Evolutionary conservation across 2,888 invertebrate species (phyloP).

Genomic region (Phaonia tiefii): DNA sequence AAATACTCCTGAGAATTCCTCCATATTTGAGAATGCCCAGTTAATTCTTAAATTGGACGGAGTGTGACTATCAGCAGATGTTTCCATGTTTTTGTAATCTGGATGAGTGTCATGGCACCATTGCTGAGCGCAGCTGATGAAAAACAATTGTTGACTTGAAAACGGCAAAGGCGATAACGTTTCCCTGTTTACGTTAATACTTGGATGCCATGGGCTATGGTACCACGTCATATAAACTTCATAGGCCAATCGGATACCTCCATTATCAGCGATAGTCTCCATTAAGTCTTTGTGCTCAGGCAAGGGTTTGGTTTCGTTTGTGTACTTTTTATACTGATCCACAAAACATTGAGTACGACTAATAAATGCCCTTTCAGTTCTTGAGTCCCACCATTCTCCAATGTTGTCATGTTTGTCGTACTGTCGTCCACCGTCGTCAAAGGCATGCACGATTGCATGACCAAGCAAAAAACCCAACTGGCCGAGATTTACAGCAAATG

Average conservation of each 20-base stretch:
- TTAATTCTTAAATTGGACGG: conserved; percentile 73
- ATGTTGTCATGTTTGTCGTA: conserved; percentile 63
- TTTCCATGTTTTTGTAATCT: conserved; percentile 49
- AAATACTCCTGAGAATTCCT: conserved; percentile 74
- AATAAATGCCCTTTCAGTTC: neutral
- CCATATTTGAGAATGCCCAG: conserved; percentile 73
- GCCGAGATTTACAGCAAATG: conserved; percentile 71
- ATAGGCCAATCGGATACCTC: conserved; percentile 64
- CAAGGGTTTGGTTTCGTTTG: neutral
- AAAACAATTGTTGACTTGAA: conserved; percentile 74
- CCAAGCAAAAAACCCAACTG: conserved; percentile 72
- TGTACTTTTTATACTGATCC: conserved; percentile 37
- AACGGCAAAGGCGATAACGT: conserved; percentile 71
- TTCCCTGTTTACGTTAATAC: conserved; percentile 60
- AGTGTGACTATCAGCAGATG: conserved; percentile 69
- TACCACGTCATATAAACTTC: conserved; percentile 60
- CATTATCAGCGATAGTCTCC: conserved; percentile 59
- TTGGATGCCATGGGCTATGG: neutral
- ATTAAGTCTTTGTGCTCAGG: neutral
- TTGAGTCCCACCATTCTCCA: conserved; percentile 30
- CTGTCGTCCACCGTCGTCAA: conserved; percentile 69
- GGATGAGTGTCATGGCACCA: conserved; percentile 74
- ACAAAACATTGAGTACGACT: conserved; percentile 14
- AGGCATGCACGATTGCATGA: conserved; percentile 71
- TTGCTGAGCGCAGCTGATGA: conserved; percentile 75